A percentile compares a stretch with the other conserved stretches of the same genome.
Conservation (phyloP, 1,140 invertebrate species). For the Eriosoma lanigerum region DNA sequence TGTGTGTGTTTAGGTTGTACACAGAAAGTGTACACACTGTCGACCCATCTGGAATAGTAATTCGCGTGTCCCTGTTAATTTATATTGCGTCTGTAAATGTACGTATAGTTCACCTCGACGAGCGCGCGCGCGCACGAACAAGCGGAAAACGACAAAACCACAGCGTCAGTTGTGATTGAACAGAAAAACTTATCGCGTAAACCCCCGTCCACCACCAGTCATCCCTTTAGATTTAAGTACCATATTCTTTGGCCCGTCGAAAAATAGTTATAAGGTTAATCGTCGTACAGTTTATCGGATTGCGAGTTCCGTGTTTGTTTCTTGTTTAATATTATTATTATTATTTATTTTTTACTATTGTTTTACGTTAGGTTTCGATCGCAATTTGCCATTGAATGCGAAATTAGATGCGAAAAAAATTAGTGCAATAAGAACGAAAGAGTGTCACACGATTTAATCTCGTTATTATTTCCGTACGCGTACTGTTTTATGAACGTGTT, state of each 20-base stretch:
- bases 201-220: too few species aligned
- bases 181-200: background rate
- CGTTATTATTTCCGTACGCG: background rate
- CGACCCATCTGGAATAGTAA: slow-evolving; percentile 45
- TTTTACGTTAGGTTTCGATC: too few species aligned
- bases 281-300: background rate
- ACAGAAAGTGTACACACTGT: background rate
- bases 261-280: too few species aligned
- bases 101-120: background rate
- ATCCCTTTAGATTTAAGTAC: slow-evolving; percentile 24
- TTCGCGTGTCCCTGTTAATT: slow-evolving; percentile 41
- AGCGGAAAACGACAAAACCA: background rate
- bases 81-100: slow-evolving; percentile 21
- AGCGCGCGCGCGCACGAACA: background rate
- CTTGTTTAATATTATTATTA: background rate
- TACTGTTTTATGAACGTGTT: background rate
- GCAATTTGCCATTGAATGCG: too few species aligned
- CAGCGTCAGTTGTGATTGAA: background rate
- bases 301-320: background rate
- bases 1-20: too few species aligned
- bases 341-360: too few species aligned
- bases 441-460: too few species aligned
- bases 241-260: too few species aligned
- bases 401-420: too few species aligned
- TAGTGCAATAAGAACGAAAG: too few species aligned